phyloP scores from a whole-genome alignment of 92 coral and sea anemone genomes.

The Parazoanthus darwini region DNA sequence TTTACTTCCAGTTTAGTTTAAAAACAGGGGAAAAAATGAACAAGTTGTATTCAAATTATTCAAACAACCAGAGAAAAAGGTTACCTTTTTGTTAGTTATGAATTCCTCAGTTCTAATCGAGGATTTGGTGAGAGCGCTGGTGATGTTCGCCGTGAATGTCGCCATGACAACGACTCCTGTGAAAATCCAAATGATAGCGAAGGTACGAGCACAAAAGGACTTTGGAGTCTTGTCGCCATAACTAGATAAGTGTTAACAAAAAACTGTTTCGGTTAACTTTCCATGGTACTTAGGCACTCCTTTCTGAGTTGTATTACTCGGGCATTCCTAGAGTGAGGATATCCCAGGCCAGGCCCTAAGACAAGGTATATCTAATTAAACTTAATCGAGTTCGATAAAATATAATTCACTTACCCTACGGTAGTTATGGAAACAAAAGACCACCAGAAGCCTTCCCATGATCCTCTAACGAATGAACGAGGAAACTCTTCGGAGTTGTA shows the following conservation, averaged over 20 bases:
- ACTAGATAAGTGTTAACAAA: not conserved
- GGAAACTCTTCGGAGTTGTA: not conserved
- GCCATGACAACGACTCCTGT: conserved; percentile 47
- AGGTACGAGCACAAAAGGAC: conserved; percentile 36
- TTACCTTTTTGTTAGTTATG: not conserved
- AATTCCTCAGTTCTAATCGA: not conserved
- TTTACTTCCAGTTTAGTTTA: no score
- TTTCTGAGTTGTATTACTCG: no score
- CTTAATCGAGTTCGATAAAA: no score
- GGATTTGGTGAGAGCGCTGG: conserved; percentile 46
- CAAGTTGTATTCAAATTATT: no score
- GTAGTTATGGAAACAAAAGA: conserved; percentile 57
- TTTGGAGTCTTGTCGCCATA: conserved; percentile 61
- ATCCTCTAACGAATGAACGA: conserved; percentile 46
- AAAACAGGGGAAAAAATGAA: no score
- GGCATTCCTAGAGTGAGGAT: no score
- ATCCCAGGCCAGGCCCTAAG: no score
- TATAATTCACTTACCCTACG: conserved; percentile 50
- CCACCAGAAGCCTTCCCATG: conserved; percentile 64
- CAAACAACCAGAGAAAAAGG: not conserved
- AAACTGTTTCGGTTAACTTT: not conserved
- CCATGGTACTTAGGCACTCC: no score
- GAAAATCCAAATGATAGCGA: conserved; percentile 48
- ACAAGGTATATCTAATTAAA: no score
- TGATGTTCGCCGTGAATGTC: conserved; percentile 44